Percentiles rank a stretch among this genome's conserved stretches.
Conservation (phyloP, 1,140 invertebrate species). For the Drosophila nigrodunni region DNA sequence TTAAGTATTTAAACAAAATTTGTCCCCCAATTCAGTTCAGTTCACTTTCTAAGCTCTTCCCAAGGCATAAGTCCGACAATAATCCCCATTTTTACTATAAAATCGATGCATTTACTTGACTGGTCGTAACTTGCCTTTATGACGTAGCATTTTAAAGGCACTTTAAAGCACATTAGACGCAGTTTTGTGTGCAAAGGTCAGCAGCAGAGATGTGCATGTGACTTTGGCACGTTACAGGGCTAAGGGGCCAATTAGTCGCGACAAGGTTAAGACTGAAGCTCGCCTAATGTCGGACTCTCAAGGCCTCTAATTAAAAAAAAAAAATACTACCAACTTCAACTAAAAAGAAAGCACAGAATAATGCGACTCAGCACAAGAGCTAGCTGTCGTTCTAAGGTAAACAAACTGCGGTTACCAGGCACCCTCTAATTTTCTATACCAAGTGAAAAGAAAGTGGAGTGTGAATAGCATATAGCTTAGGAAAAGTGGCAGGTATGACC, state of each 20-base stretch:
- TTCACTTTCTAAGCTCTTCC: not conserved
- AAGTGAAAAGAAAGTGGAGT: not conserved
- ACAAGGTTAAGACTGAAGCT: conserved; percentile 70
- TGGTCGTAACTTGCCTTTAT: conserved; percentile 8
- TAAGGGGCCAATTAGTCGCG: conserved; percentile 70
- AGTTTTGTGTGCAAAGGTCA: conserved; percentile 66
- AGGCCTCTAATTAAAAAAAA: conserved; percentile 29
- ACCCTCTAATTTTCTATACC: conserved; percentile 27
- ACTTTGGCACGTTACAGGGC: conserved; percentile 58
- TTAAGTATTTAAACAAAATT: not conserved
- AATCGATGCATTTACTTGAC: conserved; percentile 19
- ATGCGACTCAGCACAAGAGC: not conserved
- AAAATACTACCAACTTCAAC: not conserved
- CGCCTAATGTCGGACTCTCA: conserved; percentile 48
- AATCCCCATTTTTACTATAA: not conserved
- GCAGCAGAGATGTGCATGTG: conserved; percentile 45
- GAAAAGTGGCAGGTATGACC: not conserved
- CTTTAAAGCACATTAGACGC: conserved; percentile 47
- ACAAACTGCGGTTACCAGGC: conserved; percentile 51
- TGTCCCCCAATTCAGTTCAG: not conserved
- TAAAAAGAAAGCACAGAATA: conserved; percentile 15
- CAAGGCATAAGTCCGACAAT: not conserved
- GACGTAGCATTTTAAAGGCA: conserved; percentile 16
- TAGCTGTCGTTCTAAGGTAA: conserved; percentile 35
- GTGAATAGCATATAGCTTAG: conserved; percentile 4